A percentile compares a stretch with the other conserved stretches of the same genome.
These are phyloP conservation scores for Microdon myrmicae DNA, from an alignment of 2,888 invertebrate genomes.

Conservation along the genomic window DNA sequence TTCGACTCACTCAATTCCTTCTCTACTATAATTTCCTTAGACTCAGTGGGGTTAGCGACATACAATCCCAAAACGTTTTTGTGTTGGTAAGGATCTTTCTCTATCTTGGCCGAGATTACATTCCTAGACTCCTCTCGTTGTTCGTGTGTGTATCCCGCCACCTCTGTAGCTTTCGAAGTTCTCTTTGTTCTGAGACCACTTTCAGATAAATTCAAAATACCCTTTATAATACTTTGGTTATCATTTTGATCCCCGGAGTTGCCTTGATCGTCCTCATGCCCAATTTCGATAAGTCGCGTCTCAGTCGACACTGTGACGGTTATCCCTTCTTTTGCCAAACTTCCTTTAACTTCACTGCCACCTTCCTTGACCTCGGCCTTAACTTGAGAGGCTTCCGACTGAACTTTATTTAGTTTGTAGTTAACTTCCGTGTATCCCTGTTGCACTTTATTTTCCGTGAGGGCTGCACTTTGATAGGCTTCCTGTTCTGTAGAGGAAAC, in stretches of 20 bases:
- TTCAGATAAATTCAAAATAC: conserved; percentile 66
- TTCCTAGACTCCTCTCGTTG: conserved; percentile 60
- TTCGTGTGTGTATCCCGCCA: conserved; percentile 60
- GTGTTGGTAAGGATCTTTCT: no score
- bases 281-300: conserved; percentile 62
- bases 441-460: conserved; percentile 54
- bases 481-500: conserved; percentile 60
- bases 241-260: conserved; percentile 59
- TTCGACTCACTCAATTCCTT: no score
- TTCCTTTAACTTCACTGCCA: conserved; percentile 3
- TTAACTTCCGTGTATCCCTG: conserved; percentile 60
- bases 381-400: conserved; percentile 59
- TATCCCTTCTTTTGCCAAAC: conserved; percentile 54
- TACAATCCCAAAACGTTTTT: no score
- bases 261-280: conserved; percentile 30
- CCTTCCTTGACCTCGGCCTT: conserved; percentile 58
- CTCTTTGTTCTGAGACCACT: conserved; percentile 62
- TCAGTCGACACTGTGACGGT: conserved; percentile 64
- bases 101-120: no score
- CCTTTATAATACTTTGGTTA: conserved; percentile 65
- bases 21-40: no score
- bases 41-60: no score
- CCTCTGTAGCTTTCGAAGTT: conserved; percentile 55
- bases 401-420: conserved; percentile 59
- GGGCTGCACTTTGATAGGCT: conserved; percentile 58